These are phyloP conservation scores for Dinomys branickii DNA, from an alignment of 2,113 vertebrate genomes.

Conservation along the genomic window DNA sequence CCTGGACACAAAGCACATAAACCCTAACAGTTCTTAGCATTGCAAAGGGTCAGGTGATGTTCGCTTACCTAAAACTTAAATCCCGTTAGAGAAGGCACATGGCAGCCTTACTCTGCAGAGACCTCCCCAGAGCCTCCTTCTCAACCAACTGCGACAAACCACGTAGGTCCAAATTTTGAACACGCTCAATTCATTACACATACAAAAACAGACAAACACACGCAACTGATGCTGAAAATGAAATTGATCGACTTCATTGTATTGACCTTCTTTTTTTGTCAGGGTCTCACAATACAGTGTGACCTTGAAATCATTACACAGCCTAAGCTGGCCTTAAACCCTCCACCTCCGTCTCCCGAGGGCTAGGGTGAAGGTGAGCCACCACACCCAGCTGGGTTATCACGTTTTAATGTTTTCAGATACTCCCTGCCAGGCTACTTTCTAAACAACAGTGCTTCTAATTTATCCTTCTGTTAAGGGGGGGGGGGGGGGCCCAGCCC, in stretches of 20 bases:
- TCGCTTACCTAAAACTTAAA: neutral
- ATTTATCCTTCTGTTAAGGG: neutral
- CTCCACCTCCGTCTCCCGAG: neutral
- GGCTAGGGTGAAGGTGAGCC: neutral
- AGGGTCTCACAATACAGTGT: neutral
- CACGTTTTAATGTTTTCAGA: neutral
- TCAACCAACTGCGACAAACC: neutral
- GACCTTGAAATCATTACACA: neutral
- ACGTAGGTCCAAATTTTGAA: neutral
- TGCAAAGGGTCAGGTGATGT: neutral
- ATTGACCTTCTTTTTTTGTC: neutral
- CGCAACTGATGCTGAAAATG: neutral
- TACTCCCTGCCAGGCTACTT: neutral
- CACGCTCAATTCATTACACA: no score
- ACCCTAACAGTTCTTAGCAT: neutral
- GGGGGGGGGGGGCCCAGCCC: neutral
- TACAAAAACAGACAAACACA: neutral
- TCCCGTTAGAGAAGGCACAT: neutral
- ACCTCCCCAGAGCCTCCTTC: no score
- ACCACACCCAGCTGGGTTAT: neutral
- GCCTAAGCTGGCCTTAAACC: neutral
- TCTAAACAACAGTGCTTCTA: neutral
- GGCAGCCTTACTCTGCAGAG: neutral
- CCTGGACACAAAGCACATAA: neutral
- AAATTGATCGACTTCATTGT: neutral